Conservation (phyloP, 2,888 invertebrate genomes). For the Ligdia adustata region DNA sequence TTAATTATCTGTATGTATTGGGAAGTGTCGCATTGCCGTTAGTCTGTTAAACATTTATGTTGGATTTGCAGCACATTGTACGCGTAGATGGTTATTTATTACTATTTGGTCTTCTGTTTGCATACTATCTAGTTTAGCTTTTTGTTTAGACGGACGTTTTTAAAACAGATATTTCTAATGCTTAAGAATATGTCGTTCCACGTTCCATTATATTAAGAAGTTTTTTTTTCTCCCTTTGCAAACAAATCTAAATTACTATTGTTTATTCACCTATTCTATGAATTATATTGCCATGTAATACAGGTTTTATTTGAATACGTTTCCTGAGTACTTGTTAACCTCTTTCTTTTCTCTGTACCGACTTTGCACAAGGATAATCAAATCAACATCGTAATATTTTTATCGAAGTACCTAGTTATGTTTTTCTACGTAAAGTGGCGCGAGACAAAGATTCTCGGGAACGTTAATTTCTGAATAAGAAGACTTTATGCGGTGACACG, state of each 20-base stretch:
- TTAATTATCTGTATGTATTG: slow-evolving; percentile 4
- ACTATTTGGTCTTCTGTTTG: background rate
- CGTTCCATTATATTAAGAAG: too few species aligned
- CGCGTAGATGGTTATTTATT: background rate
- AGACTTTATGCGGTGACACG: slow-evolving; percentile 12
- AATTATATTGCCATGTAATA: too few species aligned
- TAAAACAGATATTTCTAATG: too few species aligned
- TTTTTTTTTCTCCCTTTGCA: too few species aligned
- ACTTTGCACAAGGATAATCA: background rate
- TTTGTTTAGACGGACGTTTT: too few species aligned
- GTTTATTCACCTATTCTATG: too few species aligned
- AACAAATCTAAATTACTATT: too few species aligned
- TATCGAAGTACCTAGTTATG: background rate
- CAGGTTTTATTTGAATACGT: too few species aligned
- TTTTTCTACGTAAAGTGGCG: background rate
- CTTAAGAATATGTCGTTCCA: too few species aligned
- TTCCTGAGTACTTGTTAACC: too few species aligned
- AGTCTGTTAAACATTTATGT: background rate
- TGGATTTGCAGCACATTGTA: background rate
- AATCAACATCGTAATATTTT: background rate
- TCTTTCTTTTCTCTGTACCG: too few species aligned
- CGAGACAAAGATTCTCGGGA: slow-evolving; percentile 2
- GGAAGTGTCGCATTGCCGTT: background rate
- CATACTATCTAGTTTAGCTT: background rate
- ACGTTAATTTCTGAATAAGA: slow-evolving; percentile 14